A percentile compares a stretch with the other conserved stretches of the same genome.
Evolutionary conservation across 2,888 invertebrate genomes (phyloP).

Genomic region (Chrysolina haemoptera): DNA sequence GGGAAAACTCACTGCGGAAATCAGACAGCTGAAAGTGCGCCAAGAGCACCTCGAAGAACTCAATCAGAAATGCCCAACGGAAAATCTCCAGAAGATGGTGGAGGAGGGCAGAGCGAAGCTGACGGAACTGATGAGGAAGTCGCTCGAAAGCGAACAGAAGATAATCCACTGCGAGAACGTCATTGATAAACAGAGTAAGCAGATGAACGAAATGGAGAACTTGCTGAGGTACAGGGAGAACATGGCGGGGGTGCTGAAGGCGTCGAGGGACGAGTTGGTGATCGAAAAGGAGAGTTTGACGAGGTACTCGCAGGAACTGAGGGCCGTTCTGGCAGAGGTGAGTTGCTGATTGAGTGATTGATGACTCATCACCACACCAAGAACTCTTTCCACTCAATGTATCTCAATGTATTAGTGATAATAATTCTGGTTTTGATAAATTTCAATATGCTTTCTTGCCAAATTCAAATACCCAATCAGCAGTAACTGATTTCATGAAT

Average conservation of each 20-base stretch:
- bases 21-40: slow-evolving; percentile 60
- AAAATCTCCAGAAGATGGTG: slow-evolving; percentile 62
- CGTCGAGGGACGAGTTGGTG: slow-evolving; percentile 72
- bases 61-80: slow-evolving; percentile 57
- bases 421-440: too few species aligned
- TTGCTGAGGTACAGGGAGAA: slow-evolving; percentile 76
- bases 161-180: slow-evolving; percentile 74
- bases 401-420: too few species aligned
- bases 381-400: too few species aligned
- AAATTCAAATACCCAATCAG: too few species aligned
- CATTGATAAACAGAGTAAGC: slow-evolving; percentile 74
- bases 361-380: too few species aligned
- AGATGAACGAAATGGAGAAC: slow-evolving; percentile 76
- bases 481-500: too few species aligned
- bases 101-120: slow-evolving; percentile 63
- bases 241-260: slow-evolving; percentile 74
- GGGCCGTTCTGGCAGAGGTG: slow-evolving; percentile 62
- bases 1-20: slow-evolving; percentile 57
- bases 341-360: background rate
- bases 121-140: slow-evolving; percentile 56
- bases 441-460: too few species aligned
- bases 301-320: slow-evolving; percentile 63
- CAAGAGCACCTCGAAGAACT: slow-evolving; percentile 59
- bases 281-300: slow-evolving; percentile 70
- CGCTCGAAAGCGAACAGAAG: slow-evolving; percentile 64